Base-by-base conservation (phyloP, 2,797 vertebrate species). In the Pangasius larnaudii region DNA sequence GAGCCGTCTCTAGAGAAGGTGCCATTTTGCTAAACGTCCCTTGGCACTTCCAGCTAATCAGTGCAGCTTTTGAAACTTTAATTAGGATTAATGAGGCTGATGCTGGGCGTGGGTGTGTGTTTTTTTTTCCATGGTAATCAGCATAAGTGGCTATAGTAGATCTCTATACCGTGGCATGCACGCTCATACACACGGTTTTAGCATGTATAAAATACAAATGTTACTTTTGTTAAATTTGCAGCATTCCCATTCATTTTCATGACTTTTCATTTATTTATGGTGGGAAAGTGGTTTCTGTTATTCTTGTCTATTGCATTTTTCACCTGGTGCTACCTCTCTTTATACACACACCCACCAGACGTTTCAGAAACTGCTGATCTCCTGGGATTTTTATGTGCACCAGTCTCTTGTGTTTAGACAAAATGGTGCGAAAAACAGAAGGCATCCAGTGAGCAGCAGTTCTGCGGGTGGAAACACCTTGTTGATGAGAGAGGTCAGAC, bases 81-180 rank as follows among this genome's bases (percentile, higher is more conserved):
- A 86, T 90, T 88, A 90, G 86, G 86, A 90, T 90, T 90, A 90
- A 88, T 88, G 89, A 85, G 86, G 84, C 83, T 77, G 58, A 75
- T 59, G 59, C 33, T 33, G 16, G 13, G 58, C 14, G 11, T 83
- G 51, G 30, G 39, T 27, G 79, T 39, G 58, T 59, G 30, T 80
- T 22, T 39, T 82, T 67, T 85, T 30, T 27, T 18, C 14, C 63
- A 72, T 88, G 72, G 16, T 85, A 84, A 84, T 82, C 88, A 88
- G 88, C 22, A 30, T 13, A 58, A 88, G 58, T 74, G 67, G 5
- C 30, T 39, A 39, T 46, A 56, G 71, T 14, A 18, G 56, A 65
- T 63, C 11, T n/a, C 9, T 86, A 61, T 16, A 77, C 69, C 58
- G 8, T 63, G 11, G 74, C 42, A 1, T 16, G 30, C 30, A 69